Evolutionary conservation across 2,888 invertebrate species (phyloP), one percentile per base, ranked within the genome.

Genomic region (Schizotus pectinicornis): DNA sequence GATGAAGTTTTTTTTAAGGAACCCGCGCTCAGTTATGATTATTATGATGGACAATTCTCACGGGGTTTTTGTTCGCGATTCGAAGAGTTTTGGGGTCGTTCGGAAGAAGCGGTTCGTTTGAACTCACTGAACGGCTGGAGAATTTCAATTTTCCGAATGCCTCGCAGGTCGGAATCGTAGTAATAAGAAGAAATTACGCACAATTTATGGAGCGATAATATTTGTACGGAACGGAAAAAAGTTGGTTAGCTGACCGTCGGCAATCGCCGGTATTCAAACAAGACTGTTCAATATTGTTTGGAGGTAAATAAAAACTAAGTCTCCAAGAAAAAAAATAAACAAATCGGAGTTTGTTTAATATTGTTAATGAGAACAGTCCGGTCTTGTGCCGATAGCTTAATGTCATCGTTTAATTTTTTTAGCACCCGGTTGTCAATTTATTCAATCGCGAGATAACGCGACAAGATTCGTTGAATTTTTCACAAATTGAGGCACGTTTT

Each of bases 101-200:
- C 66, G 58, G 62, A 67, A 47, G 56, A 37, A 53, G 67, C 75
- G 75, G 74, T 68, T 56, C 72, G 65, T 77, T 75, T 76, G 76
- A 75, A 73, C 70, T 67, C 55, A 65, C 51, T 59, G 66, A 63
- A 62, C 68, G 65, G 61, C 62, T 68, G 51, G 68, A 67, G 72
- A 72, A 74, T 72, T 74, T 74, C 73, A 74, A 77, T 76, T 75
- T 77, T 76, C 70, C 71, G 71, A 75, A 77, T 78, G 68, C 76
- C 72, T 46, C 66, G 63, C 69, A 67, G 67, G 68, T 68, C 66
- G 58, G 65, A 75, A 77, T 74, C 74, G 71, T 75, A 56, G 71
- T 70, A 76, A 76, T 76, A 75, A 75, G 73, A 74, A 75, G 73
- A 73, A 75, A 76, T 77, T 76, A 76, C 70, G 62, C 59, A 71